Evolutionary conservation across 2,888 invertebrate species (phyloP), one percentile per base, ranked within the genome.

Genomic region (Cyclophora punctaria): DNA sequence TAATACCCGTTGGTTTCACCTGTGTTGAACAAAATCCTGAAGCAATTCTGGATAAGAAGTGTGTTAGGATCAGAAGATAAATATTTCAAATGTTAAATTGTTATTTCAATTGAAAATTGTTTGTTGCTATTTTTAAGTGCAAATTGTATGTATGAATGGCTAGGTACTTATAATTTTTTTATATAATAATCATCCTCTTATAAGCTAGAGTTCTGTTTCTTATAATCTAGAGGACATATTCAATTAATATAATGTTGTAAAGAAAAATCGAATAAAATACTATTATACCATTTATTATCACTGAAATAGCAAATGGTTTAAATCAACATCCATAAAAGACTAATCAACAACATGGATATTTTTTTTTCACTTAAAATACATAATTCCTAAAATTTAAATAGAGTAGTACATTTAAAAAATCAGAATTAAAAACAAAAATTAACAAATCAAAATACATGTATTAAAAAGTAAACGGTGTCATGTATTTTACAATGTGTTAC

Each of bases 331-430:
- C 85, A 87, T 87, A 80, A 75, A 84, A 86, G 72, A 88, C 86
- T 87, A 87, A 87, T 85, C 81, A 88, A 88, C 87, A 87, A 86
- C 87, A 87, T 83, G 83, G 84, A 87, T 87, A 80, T 78, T 73
- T 76, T 81, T 67, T 44, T 44, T 58, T 56, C 35, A 73, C 78
- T 79, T 85, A 83, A 72, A 72, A 75, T 62, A 67, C 67, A 61
- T 73, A 78, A 71, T 78, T 74, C 77, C 73, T 74, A 73, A 76
- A 77, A 71, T 71, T 71, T 20, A 20, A 20, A 73, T 75, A 60
- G 37, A 37, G 37, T 77, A 80, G 73, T 78, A 67, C 68, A 71
- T 78, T 71, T 78, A 76, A 75, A 80, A n/a, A 76, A 69, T 67
- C 69, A 71, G 64, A 63, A 75, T 71, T 70, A 76, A 78, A 74